Evolutionary conservation across 2,797 vertebrate genomes (phyloP), one percentile per base, ranked within the genome.

Genomic region (Natrix natrix): DNA sequence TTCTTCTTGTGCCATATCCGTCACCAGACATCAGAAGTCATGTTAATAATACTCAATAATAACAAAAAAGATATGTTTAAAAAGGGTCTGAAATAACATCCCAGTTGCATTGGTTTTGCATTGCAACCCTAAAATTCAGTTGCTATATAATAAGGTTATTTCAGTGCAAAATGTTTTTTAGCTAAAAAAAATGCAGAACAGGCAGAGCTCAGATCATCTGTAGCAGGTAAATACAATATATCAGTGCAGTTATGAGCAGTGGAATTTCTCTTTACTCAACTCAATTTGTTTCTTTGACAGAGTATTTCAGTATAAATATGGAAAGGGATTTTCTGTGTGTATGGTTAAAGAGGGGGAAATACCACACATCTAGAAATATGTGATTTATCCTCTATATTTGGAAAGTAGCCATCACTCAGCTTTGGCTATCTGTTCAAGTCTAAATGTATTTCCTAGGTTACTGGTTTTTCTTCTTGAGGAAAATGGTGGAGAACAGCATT

Each of bases 261-360:
- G 4, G 89, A 90, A 43, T 92, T 60, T 22, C 17, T 92, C 91
- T 43, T 32, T 86, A 1, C 6, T 55, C 59, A 66, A 88, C 6
- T 59, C 60, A 66, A 87, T 91, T 87, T 91, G 48, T 94, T 91
- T 54, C 37, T 92, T 86, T 48, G 43, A 52, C 24, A 61, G 20
- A 0, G 5, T 43, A 69, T 89, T 88, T 92, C 83, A n/a, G 26
- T 86, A 74, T 87, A 24, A 37, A 26, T 87, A 22, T 87, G 52
- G 55, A 90, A 86, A 43, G 52, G n/a, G 3, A n/a, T 52, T 61
- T 83, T 83, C 74, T 83, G 37, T 83, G 74, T 83, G 4, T 83
- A 28, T 63, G 57, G 43, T 20, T 43, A 57, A 1, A 2, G n/a
- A 5, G 43, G 43, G 48, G 26, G 0, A 1, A 37, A 14, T 89